phyloP scores from a whole-genome alignment of 2,888 invertebrate species.

The Boloria selene region DNA sequence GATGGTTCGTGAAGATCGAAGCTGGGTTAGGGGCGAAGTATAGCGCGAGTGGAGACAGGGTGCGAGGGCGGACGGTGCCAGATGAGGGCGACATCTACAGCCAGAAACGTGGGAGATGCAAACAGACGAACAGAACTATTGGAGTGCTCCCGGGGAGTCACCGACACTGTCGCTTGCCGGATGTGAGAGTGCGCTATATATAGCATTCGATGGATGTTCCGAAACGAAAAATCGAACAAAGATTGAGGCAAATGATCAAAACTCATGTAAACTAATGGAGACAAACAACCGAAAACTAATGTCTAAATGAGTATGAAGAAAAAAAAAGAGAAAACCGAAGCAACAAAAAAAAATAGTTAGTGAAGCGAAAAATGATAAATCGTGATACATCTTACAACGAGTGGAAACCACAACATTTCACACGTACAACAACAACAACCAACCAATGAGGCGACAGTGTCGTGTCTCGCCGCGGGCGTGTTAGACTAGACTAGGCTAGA shows the following conservation, averaged over 20 bases:
- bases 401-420: constrained; percentile 17
- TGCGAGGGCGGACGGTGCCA: constrained; percentile 56
- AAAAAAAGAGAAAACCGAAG: constrained; percentile 8
- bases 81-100: constrained; percentile 51
- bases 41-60: constrained; percentile 46
- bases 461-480: constrained; percentile 42
- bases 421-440: constrained; percentile 20
- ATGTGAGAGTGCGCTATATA: background rate
- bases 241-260: constrained; percentile 3
- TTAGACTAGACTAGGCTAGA: constrained; percentile 34
- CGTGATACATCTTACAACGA: constrained; percentile 3
- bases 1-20: constrained; percentile 42
- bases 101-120: constrained; percentile 63
- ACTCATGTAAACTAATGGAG: constrained; percentile 1
- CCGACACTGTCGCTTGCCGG: constrained; percentile 50
- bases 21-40: constrained; percentile 46
- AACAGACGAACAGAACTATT: constrained; percentile 67
- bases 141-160: constrained; percentile 57
- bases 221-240: constrained; percentile 9
- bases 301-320: constrained; percentile 18
- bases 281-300: constrained; percentile 3
- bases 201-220: constrained; percentile 15
- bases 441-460: constrained; percentile 33
- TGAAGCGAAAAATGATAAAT: constrained; percentile 3
- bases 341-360: constrained; percentile 15